These are phyloP conservation scores for Microcebus lehilahytsara DNA, from an alignment of 2,113 vertebrate genomes.

Conservation along the genomic window DNA sequence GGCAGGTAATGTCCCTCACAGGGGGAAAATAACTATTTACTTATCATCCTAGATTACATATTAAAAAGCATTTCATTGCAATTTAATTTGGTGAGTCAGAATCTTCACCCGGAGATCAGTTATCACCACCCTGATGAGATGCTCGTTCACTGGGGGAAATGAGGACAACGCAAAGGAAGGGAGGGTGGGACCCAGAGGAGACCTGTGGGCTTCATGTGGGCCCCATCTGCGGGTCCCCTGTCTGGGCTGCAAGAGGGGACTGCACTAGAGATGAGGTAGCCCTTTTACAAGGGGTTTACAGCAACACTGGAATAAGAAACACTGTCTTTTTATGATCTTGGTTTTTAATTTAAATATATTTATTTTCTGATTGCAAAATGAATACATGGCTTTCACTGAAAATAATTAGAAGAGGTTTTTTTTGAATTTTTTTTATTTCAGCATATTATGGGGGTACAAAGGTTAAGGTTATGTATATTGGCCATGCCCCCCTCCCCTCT, in stretches of 20 bases:
- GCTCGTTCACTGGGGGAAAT: background rate
- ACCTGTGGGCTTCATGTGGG: rapidly evolving
- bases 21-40: slow-evolving; percentile 72
- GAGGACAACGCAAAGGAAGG: background rate
- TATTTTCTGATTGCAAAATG: background rate
- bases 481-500: no score
- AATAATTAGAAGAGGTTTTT: background rate
- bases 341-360: background rate
- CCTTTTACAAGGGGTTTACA: background rate
- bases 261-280: background rate
- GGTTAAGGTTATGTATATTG: no score
- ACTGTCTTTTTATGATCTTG: background rate
- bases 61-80: slow-evolving; percentile 67
- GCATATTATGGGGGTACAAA: no score
- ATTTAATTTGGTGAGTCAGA: slow-evolving; percentile 4
- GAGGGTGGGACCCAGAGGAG: background rate
- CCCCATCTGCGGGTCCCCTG: rapidly evolving
- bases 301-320: background rate
- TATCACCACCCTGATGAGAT: background rate
- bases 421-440: no score
- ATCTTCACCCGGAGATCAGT: slow-evolving; percentile 48
- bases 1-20: slow-evolving; percentile 52
- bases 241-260: background rate
- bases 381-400: background rate
- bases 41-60: slow-evolving; percentile 48